phyloP scores from a whole-genome alignment of 2,888 invertebrate genomes.

The Scaptomyza flava region DNA sequence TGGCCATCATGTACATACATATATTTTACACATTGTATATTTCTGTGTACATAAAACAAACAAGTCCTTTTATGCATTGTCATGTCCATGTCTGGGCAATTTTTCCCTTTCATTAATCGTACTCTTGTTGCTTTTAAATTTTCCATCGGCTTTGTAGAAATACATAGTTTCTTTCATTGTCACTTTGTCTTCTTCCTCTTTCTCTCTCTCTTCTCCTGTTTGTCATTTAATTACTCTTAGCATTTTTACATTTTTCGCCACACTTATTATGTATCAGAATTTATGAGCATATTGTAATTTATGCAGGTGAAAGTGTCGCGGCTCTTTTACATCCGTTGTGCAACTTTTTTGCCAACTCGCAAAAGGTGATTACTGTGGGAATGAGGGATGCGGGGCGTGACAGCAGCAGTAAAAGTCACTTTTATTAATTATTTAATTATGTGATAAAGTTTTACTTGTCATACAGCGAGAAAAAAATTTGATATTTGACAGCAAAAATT shows the following conservation, averaged over 20 bases:
- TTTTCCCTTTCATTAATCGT: constrained; percentile 70
- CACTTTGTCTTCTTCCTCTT: neutral
- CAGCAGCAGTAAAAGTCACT: constrained; percentile 43
- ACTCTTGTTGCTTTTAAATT: constrained; percentile 51
- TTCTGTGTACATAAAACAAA: neutral
- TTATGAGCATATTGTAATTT: constrained; percentile 64
- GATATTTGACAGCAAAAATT: constrained; percentile 62
- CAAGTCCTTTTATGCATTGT: constrained; percentile 22
- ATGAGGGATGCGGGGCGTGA: neutral
- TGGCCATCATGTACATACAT: constrained; percentile 17
- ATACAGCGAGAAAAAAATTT: constrained; percentile 27
- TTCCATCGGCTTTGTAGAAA: constrained; percentile 15
- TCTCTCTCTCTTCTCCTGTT: neutral
- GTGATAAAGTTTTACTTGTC: constrained; percentile 67
- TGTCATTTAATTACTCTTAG: constrained; percentile 61
- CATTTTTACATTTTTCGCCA: constrained; percentile 56
- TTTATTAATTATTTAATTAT: constrained; percentile 70
- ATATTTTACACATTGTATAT: neutral
- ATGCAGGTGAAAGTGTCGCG: constrained; percentile 55
- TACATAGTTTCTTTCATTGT: constrained; percentile 2
- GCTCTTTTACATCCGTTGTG: constrained; percentile 15
- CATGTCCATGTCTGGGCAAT: constrained; percentile 39
- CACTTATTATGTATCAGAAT: constrained; percentile 67
- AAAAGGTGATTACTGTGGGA: constrained; percentile 27
- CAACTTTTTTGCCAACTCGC: constrained; percentile 47